A percentile compares a stretch with the other conserved stretches of the same genome.
These are phyloP conservation scores for Euschistus heros DNA, from an alignment of 1,140 invertebrate species.

Conservation along the genomic window DNA sequence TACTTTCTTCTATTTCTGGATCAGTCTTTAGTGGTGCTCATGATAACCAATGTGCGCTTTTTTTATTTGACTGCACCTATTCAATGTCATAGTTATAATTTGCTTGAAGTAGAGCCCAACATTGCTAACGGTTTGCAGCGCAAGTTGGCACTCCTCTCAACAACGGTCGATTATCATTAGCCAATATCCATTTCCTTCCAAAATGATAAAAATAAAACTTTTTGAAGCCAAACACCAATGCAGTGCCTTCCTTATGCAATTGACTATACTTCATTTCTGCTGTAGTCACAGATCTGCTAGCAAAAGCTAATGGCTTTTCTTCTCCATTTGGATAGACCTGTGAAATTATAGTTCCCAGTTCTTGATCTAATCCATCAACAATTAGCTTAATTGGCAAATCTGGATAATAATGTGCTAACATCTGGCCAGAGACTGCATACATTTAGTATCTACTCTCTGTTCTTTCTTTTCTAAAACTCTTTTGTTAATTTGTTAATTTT, in stretches of 20 bases:
- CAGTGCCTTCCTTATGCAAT: constrained; percentile 15
- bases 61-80: not conserved
- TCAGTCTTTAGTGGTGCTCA: not conserved
- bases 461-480: no score
- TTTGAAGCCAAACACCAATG: not conserved
- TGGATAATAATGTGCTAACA: not conserved
- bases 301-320: not conserved
- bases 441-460: no score
- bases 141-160: constrained; percentile 10
- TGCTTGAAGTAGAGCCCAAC: constrained; percentile 1
- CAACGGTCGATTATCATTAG: no score
- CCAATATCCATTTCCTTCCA: not conserved
- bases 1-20: not conserved
- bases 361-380: not conserved
- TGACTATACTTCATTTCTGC: constrained; percentile 11
- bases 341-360: not conserved
- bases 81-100: constrained; percentile 3
- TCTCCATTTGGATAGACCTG: not conserved
- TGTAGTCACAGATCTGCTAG: not conserved
- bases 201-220: constrained; percentile 4
- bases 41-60: constrained; percentile 1
- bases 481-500: no score
- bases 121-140: not conserved
- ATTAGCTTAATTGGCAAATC: not conserved
- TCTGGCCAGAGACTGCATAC: no score